Base-by-base conservation (phyloP, 1,140 invertebrate genomes). In the Nilaparvata lugens region DNA sequence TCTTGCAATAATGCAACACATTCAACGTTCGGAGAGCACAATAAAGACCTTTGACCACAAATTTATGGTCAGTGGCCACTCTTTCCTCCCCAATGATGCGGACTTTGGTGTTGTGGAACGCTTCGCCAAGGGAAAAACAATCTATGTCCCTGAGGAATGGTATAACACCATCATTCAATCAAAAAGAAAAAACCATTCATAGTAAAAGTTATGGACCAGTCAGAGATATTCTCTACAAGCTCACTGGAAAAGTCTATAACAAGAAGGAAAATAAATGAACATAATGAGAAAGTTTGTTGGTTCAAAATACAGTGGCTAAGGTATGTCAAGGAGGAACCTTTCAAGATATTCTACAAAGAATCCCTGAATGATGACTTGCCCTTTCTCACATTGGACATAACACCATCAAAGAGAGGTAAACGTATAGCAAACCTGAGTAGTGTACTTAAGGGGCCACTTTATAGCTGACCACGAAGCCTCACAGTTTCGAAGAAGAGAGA, bases 41-140 rank as follows among this genome's bases (percentile, higher is more conserved):
- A 56, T 62, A 16, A 18, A 67, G 62, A 63, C 19, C 23, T 57
- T 70, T 58, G 68, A 68, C 51, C 64, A 68, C 21, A 69, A 65
- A 62, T 69, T 68, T 64, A 66, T 69, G 31, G 61, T 70, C 48
- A 63, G 58, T 13, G 62, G 65, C 16, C 66, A 70, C 67, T 69
- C 64, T 16, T 67, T 66, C 63, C 58, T 67, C 51, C 66, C 45
- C 5, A 62, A 62, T 61, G 61, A 64, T 55, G 52, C 55, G 13
- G 62, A 65, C 35, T 56, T 65, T 60, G 62, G 53, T 6, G 19
- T 61, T n/a, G 42, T 66, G 21, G 61, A 66, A 60, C 45, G 52
- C 55, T 38, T 42, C 14, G 45, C 48, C 42, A 58, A 45, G 48
- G 23, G 14, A 40, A 58, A 40, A 14, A 58, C 23, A 48, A 58